Evolutionary conservation across 2,797 vertebrate species (phyloP), one percentile per base, ranked within the genome.

Genomic region (Anguilla pacifica): DNA sequence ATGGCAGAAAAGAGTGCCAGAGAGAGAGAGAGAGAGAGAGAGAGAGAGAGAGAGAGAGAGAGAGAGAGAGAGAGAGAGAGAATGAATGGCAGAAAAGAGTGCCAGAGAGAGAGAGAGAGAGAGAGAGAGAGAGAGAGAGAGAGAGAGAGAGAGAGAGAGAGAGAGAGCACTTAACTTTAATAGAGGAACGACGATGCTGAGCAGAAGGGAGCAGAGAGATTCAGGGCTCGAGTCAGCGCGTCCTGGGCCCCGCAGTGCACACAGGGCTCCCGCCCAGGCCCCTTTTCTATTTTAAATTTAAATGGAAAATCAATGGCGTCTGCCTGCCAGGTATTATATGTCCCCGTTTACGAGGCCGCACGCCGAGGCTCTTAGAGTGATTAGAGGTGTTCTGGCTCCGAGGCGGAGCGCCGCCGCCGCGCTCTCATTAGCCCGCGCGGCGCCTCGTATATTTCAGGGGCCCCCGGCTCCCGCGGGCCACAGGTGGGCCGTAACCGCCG

Each of bases 111-210:
- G 51, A 53, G 51, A 53, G 51, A 53, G 51, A 53, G 51, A 57
- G 9, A 57, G 55, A 57, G 9, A 15, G 10, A 55, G 13, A 55
- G 53, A 15, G 53, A 55, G 53, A 57, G 55, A 17, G 55, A 15
- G 35, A n/a, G 53, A 55, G 53, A 55, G 53, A 55, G 53, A 55
- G 53, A 55, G 7, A 13, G 53, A 55, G 53, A 55, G 53, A 28
- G 15, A 39, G 72, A 39, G 72, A 77, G 35, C 35, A 77, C 72
- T 77, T 77, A 77, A 77, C 70, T 74, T 39, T 74, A 35, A 77
- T 19, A 77, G 35, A 77, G 11, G 72, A 72, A 11, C 11, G 2
- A 10, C 6, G n/a, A 35, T 31, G 67, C n/a, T 72, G 67, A 72
- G 67, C 67, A 72, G 67, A 72, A 9, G 67, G n/a, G 11, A 72